These are phyloP conservation scores for Coenonympha glycerion DNA, from an alignment of 2,888 invertebrate genomes.

Conservation along the genomic window DNA sequence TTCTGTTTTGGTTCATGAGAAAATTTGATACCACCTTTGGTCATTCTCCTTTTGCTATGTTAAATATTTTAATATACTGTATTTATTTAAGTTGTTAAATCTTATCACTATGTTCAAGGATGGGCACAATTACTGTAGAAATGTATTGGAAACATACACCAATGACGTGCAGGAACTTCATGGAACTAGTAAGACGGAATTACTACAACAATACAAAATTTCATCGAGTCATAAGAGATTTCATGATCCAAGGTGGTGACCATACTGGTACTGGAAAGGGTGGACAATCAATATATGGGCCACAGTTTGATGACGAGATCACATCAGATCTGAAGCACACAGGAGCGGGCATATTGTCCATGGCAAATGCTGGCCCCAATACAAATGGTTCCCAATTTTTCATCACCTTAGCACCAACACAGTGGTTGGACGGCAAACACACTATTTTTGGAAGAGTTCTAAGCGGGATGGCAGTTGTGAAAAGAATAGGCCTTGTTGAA, in stretches of 20 bases:
- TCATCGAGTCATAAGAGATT: slow-evolving; percentile 95
- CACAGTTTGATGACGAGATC: slow-evolving; percentile 96
- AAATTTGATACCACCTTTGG: no score
- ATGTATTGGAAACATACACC: slow-evolving; percentile 99
- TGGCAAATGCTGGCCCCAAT: slow-evolving; percentile 99
- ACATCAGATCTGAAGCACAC: slow-evolving; percentile 95
- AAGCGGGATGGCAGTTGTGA: slow-evolving; percentile 92
- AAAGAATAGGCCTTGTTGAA: slow-evolving; percentile 94
- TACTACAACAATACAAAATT: slow-evolving; percentile 98
- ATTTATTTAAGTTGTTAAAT: not conserved
- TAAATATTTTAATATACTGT: not conserved
- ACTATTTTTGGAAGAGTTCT: slow-evolving; percentile 95
- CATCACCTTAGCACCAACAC: slow-evolving; percentile 95
- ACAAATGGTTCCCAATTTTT: slow-evolving; percentile 99
- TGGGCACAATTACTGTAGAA: slow-evolving; percentile 94
- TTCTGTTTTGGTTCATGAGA: no score
- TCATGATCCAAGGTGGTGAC: slow-evolving; percentile 97
- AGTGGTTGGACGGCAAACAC: slow-evolving; percentile 98
- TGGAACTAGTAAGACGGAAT: slow-evolving; percentile 92
- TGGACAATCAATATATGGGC: slow-evolving; percentile 97
- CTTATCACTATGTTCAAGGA: slow-evolving; percentile 77
- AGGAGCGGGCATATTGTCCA: slow-evolving; percentile 92
- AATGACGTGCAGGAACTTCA: slow-evolving; percentile 97
- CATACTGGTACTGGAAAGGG: slow-evolving; percentile 98
- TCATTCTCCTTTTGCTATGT: not conserved